Base-by-base conservation (phyloP, 2,797 vertebrate species). In the Tokudaia muenninki region DNA sequence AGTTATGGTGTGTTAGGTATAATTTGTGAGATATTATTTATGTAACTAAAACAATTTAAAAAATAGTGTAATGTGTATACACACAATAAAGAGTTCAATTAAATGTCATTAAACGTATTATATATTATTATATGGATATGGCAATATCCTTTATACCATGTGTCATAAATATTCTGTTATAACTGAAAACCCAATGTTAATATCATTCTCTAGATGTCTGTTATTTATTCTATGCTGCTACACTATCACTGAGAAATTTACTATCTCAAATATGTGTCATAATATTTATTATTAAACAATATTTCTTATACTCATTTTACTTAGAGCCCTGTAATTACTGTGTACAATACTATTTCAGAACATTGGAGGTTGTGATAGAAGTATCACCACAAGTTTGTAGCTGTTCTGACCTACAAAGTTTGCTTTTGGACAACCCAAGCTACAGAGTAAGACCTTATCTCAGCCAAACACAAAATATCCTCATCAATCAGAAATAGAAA, bases 211-310 rank as follows among this genome's bases (percentile, higher is more conserved):
- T 78, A 61, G 50, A 44, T 90, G 11, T 34, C 34, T 82, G 8
- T 34, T 34, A 78, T 1, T 90, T 12, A 59, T 21, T 81, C 41
- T 79, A 13, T 70, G 3, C 12, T 74, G 4, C 26, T 82, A 5
- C 78, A 94, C n/a, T 80, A 41, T 2, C n/a, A 95, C 55, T 82
- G 82, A 65, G 61, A 29, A 79, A 1, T 86, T 95, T 75, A 55
- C 86, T 75, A 55, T 92, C 6, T 74, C 50, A 80, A 14, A 31
- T 87, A 57, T 47, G 88, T 79, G 80, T 67, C 87, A 67, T 84
- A 92, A 41, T 50, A 11, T 50, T 89, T 22, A 57, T 2, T 82
- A 12, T 61, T 11, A 3, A 44, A 3, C 81, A 13, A 21, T 86
- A 88, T 19, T 82, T 67, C 75, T 90, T 82, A 8, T 0, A 91